Conservation (phyloP, 2,888 invertebrate species). For the Muschampia plurimacula region DNA sequence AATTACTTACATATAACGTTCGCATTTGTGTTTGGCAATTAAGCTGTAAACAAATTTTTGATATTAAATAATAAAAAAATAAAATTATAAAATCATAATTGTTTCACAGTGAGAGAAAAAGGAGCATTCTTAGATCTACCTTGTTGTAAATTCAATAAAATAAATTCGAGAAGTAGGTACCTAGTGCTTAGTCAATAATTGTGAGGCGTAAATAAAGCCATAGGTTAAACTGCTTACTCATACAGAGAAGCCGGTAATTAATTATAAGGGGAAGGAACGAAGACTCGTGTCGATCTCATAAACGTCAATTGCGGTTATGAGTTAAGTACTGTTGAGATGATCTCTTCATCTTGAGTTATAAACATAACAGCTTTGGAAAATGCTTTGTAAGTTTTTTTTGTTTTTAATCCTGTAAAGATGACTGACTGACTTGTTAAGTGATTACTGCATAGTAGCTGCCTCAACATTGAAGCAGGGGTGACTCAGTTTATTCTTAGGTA, state of each 20-base stretch:
- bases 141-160: neutral
- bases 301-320: slow-evolving; percentile 36
- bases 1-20: no score
- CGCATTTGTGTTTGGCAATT: no score
- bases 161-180: neutral
- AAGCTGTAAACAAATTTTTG: no score
- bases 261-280: slow-evolving; percentile 9
- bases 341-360: slow-evolving; percentile 33
- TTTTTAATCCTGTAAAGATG: slow-evolving; percentile 9
- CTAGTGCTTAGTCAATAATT: neutral
- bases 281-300: slow-evolving; percentile 29
- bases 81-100: no score
- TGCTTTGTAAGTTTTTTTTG: slow-evolving; percentile 16
- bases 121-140: neutral
- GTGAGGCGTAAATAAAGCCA: slow-evolving; percentile 9
- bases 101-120: no score
- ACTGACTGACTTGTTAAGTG: neutral
- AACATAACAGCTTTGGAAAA: slow-evolving; percentile 6
- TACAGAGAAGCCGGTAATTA: slow-evolving; percentile 26
- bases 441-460: neutral
- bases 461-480: neutral
- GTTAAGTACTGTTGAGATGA: slow-evolving; percentile 29
- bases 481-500: neutral
- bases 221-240: slow-evolving; percentile 19
- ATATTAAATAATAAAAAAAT: no score